Conservation (phyloP, 2,797 vertebrate species). For the Amblyraja radiata region DNA sequence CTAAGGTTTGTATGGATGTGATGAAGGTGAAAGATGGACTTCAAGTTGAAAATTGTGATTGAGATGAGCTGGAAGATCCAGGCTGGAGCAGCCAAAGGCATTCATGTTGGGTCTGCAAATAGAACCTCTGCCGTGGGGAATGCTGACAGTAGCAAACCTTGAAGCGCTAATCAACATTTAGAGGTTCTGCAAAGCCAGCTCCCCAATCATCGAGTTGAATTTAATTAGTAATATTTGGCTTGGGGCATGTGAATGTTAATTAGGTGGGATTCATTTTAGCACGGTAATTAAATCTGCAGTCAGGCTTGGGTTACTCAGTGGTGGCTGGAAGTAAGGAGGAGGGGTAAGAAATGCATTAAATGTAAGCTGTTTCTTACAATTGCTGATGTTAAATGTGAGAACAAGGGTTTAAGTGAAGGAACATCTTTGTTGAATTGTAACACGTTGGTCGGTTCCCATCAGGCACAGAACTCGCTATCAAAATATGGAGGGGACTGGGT, state of each 20-base stretch:
- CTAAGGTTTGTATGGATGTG: neutral
- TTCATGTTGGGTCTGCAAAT: neutral
- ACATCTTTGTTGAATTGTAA: neutral
- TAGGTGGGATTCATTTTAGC: too few relatives aligned
- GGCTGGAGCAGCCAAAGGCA: neutral
- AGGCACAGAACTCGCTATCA: too few relatives aligned
- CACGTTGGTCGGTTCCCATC: too few relatives aligned
- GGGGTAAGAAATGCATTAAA: too few relatives aligned
- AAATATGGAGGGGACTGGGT: too few relatives aligned
- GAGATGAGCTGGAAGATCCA: neutral
- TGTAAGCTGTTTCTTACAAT: too few relatives aligned
- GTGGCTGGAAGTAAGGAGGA: too few relatives aligned
- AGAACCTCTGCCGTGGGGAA: too few relatives aligned
- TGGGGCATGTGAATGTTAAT: neutral
- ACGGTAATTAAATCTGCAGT: too few relatives aligned
- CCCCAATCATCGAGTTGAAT: neutral
- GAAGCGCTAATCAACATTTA: neutral
- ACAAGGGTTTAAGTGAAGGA: neutral
- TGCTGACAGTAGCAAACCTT: neutral
- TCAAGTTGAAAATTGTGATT: neutral
- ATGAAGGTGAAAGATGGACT: neutral
- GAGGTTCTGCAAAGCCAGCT: neutral
- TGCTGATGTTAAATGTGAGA: neutral
- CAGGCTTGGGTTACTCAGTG: too few relatives aligned
- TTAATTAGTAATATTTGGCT: neutral